Base-by-base conservation (phyloP, 2,797 vertebrate genomes). In the Potorous gilbertii region DNA sequence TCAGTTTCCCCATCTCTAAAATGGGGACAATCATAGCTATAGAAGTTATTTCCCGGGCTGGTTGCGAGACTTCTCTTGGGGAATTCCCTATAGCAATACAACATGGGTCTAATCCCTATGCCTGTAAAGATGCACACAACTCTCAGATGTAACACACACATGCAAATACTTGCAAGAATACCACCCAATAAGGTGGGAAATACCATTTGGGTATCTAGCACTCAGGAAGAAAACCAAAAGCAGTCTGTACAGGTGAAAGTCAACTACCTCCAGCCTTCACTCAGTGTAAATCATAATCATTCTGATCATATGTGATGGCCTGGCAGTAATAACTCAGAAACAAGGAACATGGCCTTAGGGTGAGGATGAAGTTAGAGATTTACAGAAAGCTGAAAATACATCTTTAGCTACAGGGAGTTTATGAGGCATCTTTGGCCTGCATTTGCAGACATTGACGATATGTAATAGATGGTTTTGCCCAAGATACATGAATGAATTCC, bases 401-500 rank as follows among this genome's bases (percentile, higher is more conserved):
- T n/a, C 62, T 91, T 56, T 92, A 54, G 34, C 16, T 4, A 0
- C 54, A 90, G 40, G 28, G 92, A 9, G n/a, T n/a, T 24, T 90
- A 56, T 74, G 59, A 95, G 96, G 81, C 57, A 89, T 55, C 91
- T 92, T 92, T 92, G n/a, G 90, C 62, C 57, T 31, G 8, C 24
- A 13, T 56, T 50, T 57, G 57, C 29, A 59, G 54, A 93, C 55
- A 46, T 55, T 31, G 81, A 90, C 93, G 16, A 18, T 50, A 28
- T 92, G 31, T 55, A 52, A 21, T 87, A 50, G 74, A 87, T 27
- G 74, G 74, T 11, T 46, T 87, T 87, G 40, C 74, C 74, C 24
- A 50, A 10, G 3, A 81, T 94, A 97, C 92, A 40, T 94, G 92
- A 91, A 89, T 94, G 14, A 56, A 93, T 94, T 92, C 89, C 92